These are phyloP conservation scores for Nematostella vectensis DNA, from an alignment of 92 coral and sea anemone genomes.

Conservation along the genomic window DNA sequence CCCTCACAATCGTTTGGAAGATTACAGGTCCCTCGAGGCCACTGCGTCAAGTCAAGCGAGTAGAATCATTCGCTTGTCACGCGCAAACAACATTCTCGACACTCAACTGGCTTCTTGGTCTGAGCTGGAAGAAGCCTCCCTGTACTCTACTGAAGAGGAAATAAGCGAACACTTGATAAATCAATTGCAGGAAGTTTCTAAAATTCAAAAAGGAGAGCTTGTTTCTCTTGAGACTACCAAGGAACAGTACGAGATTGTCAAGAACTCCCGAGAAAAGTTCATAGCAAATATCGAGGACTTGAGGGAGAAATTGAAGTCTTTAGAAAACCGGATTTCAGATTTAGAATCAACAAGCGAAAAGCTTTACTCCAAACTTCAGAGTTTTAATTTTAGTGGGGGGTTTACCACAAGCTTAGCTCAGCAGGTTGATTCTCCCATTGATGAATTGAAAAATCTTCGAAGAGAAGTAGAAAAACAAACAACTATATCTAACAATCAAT, in stretches of 20 bases:
- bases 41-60: slow-evolving; percentile 32
- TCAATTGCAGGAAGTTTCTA: slow-evolving; percentile 33
- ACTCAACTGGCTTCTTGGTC: slow-evolving; percentile 33
- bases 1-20: slow-evolving; percentile 27
- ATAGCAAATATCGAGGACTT: slow-evolving; percentile 28
- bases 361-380: slow-evolving; percentile 9
- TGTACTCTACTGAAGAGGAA: slow-evolving; percentile 52
- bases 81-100: slow-evolving; percentile 48
- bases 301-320: slow-evolving; percentile 23
- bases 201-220: slow-evolving; percentile 55
- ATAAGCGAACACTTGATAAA: slow-evolving; percentile 36
- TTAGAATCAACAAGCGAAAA: slow-evolving; percentile 51
- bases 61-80: slow-evolving; percentile 39
- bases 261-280: slow-evolving; percentile 19
- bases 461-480: slow-evolving; percentile 47
- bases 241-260: slow-evolving; percentile 33
- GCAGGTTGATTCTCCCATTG: neutral
- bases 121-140: slow-evolving; percentile 39
- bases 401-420: neutral
- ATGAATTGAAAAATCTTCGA: slow-evolving; percentile 6
- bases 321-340: slow-evolving; percentile 46
- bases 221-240: slow-evolving; percentile 15
- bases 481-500: slow-evolving; percentile 39
- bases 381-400: neutral
- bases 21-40: slow-evolving; percentile 55